Base-by-base conservation (phyloP, 2,797 vertebrate species). In the Crax fasciolata region DNA sequence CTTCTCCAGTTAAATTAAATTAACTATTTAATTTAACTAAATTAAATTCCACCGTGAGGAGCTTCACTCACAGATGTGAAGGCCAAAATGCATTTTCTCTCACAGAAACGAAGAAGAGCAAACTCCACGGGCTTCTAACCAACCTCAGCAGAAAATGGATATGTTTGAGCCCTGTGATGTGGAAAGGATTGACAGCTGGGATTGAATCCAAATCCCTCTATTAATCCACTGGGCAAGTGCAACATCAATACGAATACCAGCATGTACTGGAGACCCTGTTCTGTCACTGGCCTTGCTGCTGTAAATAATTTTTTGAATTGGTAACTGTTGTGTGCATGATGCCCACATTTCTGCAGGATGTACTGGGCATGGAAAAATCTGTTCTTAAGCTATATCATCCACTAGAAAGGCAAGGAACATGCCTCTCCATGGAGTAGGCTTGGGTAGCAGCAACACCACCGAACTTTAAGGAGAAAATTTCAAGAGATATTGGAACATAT, bases 111-210 rank as follows among this genome's bases (percentile, higher is more conserved):
- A 1, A 3, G 79, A 17, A 59, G 43, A 84, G 55, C 27, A 66
- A 90, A 49, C 3, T 89, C 72, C 61, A 43, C 14, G 83, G 75
- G 32, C 28, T 92, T 72, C 55, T 18, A 73, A 35, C 41, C 30
- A 68, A 20, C 30, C 63, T 70, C 85, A 77, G 68, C 2, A 61
- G 48, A 86, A 95, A 92, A 93, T 14, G 10, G 19, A 6, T 73
- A 51, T 9, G 46, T 76, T 79, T 72, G 28, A 72, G 89, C 87
- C 57, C 72, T 55, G 46, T 77, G 89, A 92, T 80, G 73, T 16
- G 32, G 80, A 38, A 92, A 89, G 90, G 74, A 89, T 96, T 93
- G 92, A 72, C 38, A 38, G 28, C 77, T 30, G 48, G 84, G 68
- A 74, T 28, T 73, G 84, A 89, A 85, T 49, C n/a, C 77, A 91